phyloP scores from a whole-genome alignment of 2,888 invertebrate species.

The Cerceris ruficornis region DNA sequence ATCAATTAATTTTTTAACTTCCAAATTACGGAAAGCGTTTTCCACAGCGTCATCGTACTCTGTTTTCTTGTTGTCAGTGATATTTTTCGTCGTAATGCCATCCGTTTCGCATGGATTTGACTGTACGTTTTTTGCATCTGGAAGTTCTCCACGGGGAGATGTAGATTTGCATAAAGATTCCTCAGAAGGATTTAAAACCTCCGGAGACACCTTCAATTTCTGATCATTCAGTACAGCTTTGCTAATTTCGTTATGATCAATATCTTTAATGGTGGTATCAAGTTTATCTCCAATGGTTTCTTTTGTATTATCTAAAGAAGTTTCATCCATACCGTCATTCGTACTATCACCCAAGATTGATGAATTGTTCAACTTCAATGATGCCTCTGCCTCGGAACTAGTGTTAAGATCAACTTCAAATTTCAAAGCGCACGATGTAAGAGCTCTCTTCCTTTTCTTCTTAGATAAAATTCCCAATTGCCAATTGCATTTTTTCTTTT shows the following conservation, averaged over 20 bases:
- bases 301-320: neutral
- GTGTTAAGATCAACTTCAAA: constrained; percentile 1
- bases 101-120: neutral
- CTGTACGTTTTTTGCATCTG: neutral
- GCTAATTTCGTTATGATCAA: neutral
- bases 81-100: neutral
- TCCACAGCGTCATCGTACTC: neutral
- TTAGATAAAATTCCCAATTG: constrained; percentile 73
- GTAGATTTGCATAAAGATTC: neutral
- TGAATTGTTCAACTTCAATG: neutral
- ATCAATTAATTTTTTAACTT: constrained; percentile 60
- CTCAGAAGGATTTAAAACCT: neutral
- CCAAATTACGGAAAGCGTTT: constrained; percentile 38
- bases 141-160: neutral
- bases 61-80: constrained; percentile 3
- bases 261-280: neutral
- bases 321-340: neutral
- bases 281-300: neutral
- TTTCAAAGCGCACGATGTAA: constrained; percentile 5
- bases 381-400: constrained; percentile 7
- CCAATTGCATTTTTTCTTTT: constrained; percentile 75
- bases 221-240: neutral
- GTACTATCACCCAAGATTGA: neutral
- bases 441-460: constrained; percentile 65
- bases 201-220: neutral